Percentiles rank a stretch among this genome's conserved stretches.
Evolutionary conservation across 2,113 vertebrate species (phyloP).

Genomic region (Parus major): DNA sequence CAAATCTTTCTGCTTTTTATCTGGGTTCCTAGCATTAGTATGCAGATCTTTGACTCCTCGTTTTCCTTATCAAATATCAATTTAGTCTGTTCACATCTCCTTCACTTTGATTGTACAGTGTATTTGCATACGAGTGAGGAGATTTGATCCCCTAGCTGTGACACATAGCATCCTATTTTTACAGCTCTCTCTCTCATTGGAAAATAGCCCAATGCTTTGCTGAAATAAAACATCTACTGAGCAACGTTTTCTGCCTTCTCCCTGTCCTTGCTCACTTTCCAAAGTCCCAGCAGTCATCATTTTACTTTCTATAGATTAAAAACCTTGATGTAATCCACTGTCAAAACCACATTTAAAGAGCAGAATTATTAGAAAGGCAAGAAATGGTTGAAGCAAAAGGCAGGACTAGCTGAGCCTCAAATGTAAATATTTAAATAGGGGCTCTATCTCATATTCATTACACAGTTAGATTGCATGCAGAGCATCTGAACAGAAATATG

Average conservation of each 20-base stretch:
- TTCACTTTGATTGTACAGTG: not conserved
- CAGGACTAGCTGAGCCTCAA: not conserved
- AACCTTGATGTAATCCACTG: not conserved
- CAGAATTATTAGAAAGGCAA: not conserved
- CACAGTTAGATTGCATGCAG: not conserved
- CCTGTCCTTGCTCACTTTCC: not conserved
- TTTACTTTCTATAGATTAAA: not conserved
- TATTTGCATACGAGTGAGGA: not conserved
- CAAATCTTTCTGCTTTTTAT: not conserved
- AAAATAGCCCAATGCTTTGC: not conserved
- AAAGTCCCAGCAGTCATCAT: not conserved
- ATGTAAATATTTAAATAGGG: not conserved
- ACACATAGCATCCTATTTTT: not conserved
- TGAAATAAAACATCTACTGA: not conserved
- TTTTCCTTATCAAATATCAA: not conserved
- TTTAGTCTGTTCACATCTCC: not conserved
- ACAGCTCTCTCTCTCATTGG: not conserved
- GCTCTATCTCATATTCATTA: not conserved
- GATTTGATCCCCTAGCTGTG: not conserved
- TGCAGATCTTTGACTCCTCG: not conserved
- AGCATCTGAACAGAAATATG: not conserved
- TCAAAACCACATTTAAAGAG: not conserved
- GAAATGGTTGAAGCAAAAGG: not conserved
- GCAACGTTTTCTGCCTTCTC: not conserved
- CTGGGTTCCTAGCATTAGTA: not conserved